Base-by-base conservation (phyloP, 1,140 invertebrate genomes). In the Drosophila pruinosa region DNA sequence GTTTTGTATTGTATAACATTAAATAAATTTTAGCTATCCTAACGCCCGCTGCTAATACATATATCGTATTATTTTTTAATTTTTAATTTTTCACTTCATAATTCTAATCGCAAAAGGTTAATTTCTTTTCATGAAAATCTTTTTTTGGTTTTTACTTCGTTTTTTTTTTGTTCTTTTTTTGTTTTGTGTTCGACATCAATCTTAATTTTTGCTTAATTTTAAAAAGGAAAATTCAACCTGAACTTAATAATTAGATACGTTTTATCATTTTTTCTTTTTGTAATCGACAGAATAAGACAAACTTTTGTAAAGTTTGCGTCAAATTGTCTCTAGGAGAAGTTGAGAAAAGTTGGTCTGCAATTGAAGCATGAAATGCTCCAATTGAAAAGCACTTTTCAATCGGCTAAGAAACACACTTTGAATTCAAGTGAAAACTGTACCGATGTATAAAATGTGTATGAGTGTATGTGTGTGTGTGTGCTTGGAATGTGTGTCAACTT, bases 1-100 rank as follows among this genome's bases (percentile, higher is more conserved):
- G 48, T 81, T 79, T n/a, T n/a, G n/a, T n/a, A n/a, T n/a, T 62
- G 78, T 73, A 81, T 80, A 80, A 80, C 61, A 72, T 78, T 80
- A 75, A 58, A 83, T 75, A 78, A 75, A 78, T 54, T 78, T 81
- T 48, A 74, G 79, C 82, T 81, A 88, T 78, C 81, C 81, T 86
- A 86, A 86, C 81, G 81, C 81, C 81, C 81, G 36, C 74, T 65
- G 62, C 28, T 65, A 65, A 77, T 65, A 78, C 58, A 78, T 75
- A 72, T 76, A 50, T 61, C 36, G 17, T 31, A 50, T 43, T 56
- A 19, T 61, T 68, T 26, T 57, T 50, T 48, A 45, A n/a, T 26
- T 57, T 50, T 75, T 28, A 54, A 45, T 38, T 17, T 72, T 21
- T 31, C 26, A 47, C 14, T 56, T 78, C 43, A 58, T 62, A 73